Conservation (phyloP, 2,888 invertebrate species). For the Marronus borbonicus region DNA sequence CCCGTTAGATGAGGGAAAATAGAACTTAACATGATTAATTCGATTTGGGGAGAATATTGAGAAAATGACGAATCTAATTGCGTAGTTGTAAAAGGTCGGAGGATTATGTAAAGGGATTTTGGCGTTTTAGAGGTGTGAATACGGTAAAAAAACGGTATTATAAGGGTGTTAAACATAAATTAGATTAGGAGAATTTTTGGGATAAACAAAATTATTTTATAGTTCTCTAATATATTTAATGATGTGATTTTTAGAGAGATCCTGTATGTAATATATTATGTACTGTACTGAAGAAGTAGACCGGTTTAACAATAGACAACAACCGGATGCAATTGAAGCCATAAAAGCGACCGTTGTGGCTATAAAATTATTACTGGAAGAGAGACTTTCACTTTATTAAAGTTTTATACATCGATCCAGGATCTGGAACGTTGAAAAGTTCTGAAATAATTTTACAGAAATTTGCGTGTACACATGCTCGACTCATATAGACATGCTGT, state of each 20-base stretch:
- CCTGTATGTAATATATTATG: too few relatives aligned
- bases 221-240: too few relatives aligned
- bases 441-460: constrained; percentile 13
- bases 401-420: background rate
- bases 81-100: background rate
- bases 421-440: background rate
- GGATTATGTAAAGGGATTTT: constrained; percentile 2
- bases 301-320: constrained; percentile 22
- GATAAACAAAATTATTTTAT: too few relatives aligned
- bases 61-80: constrained; percentile 31
- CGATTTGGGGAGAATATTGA: constrained; percentile 29
- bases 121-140: background rate
- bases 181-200: background rate
- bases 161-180: background rate
- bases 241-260: too few relatives aligned
- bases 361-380: constrained; percentile 36
- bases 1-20: constrained; percentile 1
- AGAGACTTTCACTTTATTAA: constrained; percentile 43
- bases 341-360: constrained; percentile 24
- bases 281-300: background rate
- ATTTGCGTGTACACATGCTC: background rate
- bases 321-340: constrained; percentile 35
- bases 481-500: background rate
- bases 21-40: constrained; percentile 19
- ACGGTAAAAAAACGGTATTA: too few relatives aligned